A percentile compares a stretch with the other conserved stretches of the same genome.
These are phyloP conservation scores for Sitta carolinensis DNA, from an alignment of 2,797 vertebrate genomes.

Conservation along the genomic window DNA sequence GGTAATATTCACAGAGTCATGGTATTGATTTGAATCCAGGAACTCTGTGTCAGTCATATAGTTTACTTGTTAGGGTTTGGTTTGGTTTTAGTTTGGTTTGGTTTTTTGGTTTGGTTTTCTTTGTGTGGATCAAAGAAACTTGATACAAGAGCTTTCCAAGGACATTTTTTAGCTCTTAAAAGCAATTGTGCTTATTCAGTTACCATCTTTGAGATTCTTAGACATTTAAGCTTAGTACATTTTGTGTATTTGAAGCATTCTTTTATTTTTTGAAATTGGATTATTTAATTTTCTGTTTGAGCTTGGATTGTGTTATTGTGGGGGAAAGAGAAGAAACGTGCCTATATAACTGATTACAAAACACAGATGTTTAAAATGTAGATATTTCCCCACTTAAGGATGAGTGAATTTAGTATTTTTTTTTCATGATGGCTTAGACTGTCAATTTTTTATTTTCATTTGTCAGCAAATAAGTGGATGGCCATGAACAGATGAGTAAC, in stretches of 20 bases:
- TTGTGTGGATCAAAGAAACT: not conserved
- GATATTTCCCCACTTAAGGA: not conserved
- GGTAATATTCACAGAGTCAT: not conserved
- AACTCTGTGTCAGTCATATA: not conserved
- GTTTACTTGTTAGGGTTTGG: not conserved
- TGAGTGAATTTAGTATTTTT: not conserved
- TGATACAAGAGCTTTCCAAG: not conserved
- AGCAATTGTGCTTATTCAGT: not conserved
- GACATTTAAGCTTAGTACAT: not conserved
- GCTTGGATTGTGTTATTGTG: not conserved
- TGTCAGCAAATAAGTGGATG: not conserved
- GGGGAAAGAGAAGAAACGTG: accelerated
- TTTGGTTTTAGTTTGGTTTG: not conserved
- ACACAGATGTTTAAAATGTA: not conserved
- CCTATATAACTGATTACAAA: not conserved
- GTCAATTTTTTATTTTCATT: not conserved
- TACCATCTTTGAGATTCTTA: not conserved
- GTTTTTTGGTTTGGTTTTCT: accelerated
- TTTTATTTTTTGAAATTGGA: not conserved
- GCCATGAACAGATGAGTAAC: not conserved
- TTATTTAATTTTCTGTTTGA: not conserved
- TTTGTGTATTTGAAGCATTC: not conserved
- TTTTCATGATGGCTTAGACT: not conserved
- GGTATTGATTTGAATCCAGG: not conserved
- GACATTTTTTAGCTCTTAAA: not conserved